Conservation (phyloP, 2,797 vertebrate genomes). For the Eurystomus glaucurus region DNA sequence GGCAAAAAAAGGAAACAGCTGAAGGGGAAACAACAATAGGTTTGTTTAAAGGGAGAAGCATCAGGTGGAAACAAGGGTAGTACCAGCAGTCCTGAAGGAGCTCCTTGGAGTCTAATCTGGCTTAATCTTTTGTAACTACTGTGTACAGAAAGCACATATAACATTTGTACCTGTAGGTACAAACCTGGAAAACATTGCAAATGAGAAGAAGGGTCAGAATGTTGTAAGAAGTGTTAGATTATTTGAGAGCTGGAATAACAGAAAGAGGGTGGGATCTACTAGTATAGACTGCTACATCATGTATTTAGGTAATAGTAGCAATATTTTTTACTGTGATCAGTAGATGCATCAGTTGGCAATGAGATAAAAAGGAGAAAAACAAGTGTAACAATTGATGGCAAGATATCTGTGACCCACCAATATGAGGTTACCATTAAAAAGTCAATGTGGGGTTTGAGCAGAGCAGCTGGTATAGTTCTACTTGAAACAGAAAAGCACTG, state of each 20-base stretch:
- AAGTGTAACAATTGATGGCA: neutral
- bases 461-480: neutral
- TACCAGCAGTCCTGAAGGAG: neutral
- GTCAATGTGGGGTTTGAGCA: neutral
- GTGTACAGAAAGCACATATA: neutral
- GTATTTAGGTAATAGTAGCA: neutral
- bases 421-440: neutral
- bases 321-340: neutral
- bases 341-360: neutral
- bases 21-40: neutral
- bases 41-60: neutral
- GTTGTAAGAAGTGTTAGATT: neutral
- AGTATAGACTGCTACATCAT: neutral
- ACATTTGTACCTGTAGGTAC: neutral
- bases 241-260: neutral
- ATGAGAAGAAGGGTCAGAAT: neutral
- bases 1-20: constrained; percentile 4
- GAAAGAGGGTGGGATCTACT: neutral
- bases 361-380: neutral
- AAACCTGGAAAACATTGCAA: neutral
- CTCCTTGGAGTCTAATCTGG: neutral
- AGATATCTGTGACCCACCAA: neutral
- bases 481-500: neutral
- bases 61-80: neutral
- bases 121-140: neutral